phyloP scores from a whole-genome alignment of 2,113 vertebrate species.

The Chauna torquata region DNA sequence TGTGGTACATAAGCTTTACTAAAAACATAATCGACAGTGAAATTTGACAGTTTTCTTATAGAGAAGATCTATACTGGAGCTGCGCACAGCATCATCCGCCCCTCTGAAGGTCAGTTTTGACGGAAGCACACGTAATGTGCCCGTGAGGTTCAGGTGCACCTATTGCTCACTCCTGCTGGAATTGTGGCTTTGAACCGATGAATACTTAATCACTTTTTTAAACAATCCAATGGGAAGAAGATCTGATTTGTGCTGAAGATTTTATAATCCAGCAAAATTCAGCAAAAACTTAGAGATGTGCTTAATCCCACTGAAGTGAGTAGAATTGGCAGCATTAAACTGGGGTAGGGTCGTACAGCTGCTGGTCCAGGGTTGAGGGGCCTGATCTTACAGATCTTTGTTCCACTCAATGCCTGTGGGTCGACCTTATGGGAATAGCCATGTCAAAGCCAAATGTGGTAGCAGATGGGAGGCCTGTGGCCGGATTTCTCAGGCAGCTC shows the following conservation, averaged over 20 bases:
- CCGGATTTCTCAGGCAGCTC: not conserved
- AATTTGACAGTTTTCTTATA: constrained; percentile 30
- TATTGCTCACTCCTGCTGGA: not conserved
- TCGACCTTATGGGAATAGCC: no score
- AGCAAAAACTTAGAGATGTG: not conserved
- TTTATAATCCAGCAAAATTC: not conserved
- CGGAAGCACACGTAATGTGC: accelerated
- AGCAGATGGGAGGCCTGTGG: not conserved
- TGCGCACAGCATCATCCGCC: not conserved
- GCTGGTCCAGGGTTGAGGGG: not conserved
- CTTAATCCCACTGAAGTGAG: not conserved
- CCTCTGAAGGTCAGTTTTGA: not conserved
- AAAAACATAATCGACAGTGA: constrained; percentile 49
- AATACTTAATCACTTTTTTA: not conserved
- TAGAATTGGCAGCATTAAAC: not conserved
- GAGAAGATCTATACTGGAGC: not conserved
- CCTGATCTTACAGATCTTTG: not conserved
- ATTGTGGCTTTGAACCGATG: not conserved
- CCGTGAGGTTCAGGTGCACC: not conserved
- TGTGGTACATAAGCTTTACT: constrained; percentile 24
- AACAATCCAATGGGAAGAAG: accelerated
- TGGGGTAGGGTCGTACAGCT: accelerated
- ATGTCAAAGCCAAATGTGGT: no score
- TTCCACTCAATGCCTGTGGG: accelerated
- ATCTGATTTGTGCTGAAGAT: not conserved